Base-by-base conservation (phyloP, 2,888 invertebrate species). In the Euplexia lucipara region DNA sequence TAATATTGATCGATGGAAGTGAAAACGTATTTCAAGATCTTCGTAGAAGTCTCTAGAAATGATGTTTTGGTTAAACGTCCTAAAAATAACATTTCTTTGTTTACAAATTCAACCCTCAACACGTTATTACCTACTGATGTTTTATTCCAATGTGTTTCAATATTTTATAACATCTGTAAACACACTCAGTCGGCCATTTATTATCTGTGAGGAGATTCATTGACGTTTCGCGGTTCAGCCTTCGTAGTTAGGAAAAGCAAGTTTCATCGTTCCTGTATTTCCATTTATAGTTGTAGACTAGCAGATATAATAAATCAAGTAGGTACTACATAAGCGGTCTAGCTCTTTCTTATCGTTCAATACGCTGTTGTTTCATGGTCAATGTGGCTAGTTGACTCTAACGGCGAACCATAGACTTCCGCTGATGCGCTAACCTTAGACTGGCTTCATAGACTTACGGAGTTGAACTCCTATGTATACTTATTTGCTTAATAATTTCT, bases 351-450 rank as follows among this genome's bases (percentile, higher is more conserved):
- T 65, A 54, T 51, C 44, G 52, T 64, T 48, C 41, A 64, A 63
- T 45, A 37, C 44, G 18, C 37, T 60, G 34, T 61, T 51, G 32
- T 77, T 77, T 72, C 72, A 72, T n/a, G 64, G 78, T 12, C 78
- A 77, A 48, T 30, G 20, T 44, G 12, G 22, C 30, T 44, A 9
- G 34, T 48, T 52, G 26, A 37, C 32, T 30, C 26, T 41, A 44
- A 39, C 37, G 26, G 35, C 26, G 37, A 44, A 39, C 37, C 45
- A 52, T 30, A 20, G 10, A 62, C 34, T 72, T 71, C 54, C 71
- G 16, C 20, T 54, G 26, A 14, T 71, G 51, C 71, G 16, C 20
- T 54, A 26, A 14, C 6, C 16, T 35, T 57, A 26, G 26, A 26
- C 5, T 3, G 26, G 5, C 26, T 26, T 26, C 26, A 26, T 26